Percentiles rank a stretch among this genome's conserved stretches.
Evolutionary conservation across 2,113 vertebrate species (phyloP).

Genomic region (Azemiops feae): DNA sequence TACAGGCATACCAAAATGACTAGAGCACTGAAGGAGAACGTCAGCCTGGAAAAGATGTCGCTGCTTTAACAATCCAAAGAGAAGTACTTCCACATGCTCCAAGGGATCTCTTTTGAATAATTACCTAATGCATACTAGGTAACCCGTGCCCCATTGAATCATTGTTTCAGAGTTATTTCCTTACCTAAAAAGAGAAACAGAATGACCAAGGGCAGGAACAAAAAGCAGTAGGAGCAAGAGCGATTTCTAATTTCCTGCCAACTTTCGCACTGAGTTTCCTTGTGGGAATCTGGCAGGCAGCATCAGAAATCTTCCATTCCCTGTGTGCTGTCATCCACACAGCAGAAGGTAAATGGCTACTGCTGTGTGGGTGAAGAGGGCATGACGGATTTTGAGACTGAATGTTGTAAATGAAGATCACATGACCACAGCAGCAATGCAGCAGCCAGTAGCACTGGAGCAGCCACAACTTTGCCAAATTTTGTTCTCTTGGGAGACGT

Average conservation of each 20-base stretch:
- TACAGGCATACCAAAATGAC: no score
- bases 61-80: no score
- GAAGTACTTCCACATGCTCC: no score
- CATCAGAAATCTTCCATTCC: neutral
- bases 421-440: neutral
- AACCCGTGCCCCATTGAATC: no score
- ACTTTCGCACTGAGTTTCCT: neutral
- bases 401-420: neutral
- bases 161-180: no score
- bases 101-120: no score
- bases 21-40: no score
- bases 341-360: neutral
- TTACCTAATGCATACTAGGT: no score
- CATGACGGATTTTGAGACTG: neutral
- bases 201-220: no score
- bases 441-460: neutral
- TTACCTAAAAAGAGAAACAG: no score
- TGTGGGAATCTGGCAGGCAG: neutral
- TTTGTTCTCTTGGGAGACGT: neutral
- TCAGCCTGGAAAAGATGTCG: no score
- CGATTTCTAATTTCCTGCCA: neutral
- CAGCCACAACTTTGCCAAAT: neutral
- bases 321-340: neutral
- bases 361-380: neutral
- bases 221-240: neutral